Percentiles rank a stretch among this genome's conserved stretches.
Conservation (phyloP, 2,113 vertebrate species). For the Mugil cephalus region DNA sequence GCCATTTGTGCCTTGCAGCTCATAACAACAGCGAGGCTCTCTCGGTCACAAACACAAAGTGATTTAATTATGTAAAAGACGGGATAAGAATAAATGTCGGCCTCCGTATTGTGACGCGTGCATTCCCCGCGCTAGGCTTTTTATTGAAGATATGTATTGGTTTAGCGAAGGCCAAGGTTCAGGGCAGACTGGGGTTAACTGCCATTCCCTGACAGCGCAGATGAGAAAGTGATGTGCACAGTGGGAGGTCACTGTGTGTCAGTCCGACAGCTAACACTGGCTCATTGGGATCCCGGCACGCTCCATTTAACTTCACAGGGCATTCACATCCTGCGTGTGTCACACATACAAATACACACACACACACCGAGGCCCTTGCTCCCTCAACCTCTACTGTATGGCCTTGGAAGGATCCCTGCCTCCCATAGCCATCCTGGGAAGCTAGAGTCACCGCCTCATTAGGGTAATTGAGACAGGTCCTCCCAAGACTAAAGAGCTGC, state of each 20-base stretch:
- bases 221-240: slow-evolving; percentile 74
- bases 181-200: slow-evolving; percentile 71
- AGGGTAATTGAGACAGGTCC: slow-evolving; percentile 82
- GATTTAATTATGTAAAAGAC: slow-evolving; percentile 17
- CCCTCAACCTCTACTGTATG: slow-evolving; percentile 24
- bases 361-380: slow-evolving; percentile 16
- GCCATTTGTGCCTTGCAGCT: neutral
- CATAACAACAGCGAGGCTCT: slow-evolving; percentile 23
- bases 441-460: slow-evolving; percentile 76
- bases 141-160: slow-evolving; percentile 66
- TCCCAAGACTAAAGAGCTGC: slow-evolving; percentile 76
- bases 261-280: slow-evolving; percentile 68
- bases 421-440: slow-evolving; percentile 54
- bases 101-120: slow-evolving; percentile 21
- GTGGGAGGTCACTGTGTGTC: slow-evolving; percentile 68
- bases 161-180: slow-evolving; percentile 70
- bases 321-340: slow-evolving; percentile 39
- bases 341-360: slow-evolving; percentile 4
- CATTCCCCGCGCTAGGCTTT: slow-evolving; percentile 30
- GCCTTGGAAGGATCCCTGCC: slow-evolving; percentile 55
- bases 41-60: slow-evolving; percentile 42
- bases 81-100: slow-evolving; percentile 2
- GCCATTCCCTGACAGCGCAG: slow-evolving; percentile 61
- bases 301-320: slow-evolving; percentile 78
- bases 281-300: slow-evolving; percentile 70